Evolutionary conservation across 2,113 vertebrate genomes (phyloP).

Genomic region (Coptodon bakossiorum): DNA sequence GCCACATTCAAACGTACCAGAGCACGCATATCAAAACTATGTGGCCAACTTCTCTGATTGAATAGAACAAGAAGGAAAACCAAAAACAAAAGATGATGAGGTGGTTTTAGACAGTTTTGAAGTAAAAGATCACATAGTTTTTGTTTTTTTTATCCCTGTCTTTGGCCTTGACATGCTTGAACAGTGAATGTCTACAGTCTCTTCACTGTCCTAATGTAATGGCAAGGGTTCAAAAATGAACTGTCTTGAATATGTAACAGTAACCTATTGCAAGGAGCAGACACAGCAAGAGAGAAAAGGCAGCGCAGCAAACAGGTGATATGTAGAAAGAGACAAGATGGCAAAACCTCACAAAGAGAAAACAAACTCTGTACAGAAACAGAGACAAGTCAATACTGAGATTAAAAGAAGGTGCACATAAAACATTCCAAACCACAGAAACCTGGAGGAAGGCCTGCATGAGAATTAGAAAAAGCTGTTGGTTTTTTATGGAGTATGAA

Average conservation of each 20-base stretch:
- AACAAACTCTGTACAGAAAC: background rate
- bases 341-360: background rate
- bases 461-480: constrained; percentile 16
- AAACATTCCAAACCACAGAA: background rate
- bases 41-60: background rate
- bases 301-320: background rate
- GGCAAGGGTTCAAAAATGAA: background rate
- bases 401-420: background rate
- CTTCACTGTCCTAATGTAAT: background rate
- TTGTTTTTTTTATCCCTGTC: background rate
- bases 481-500: background rate
- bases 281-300: background rate
- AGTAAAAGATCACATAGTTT: background rate
- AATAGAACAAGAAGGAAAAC: background rate
- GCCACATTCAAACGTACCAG: background rate
- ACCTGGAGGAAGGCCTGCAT: background rate
- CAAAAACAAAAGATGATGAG: background rate
- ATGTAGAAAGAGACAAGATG: background rate
- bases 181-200: background rate
- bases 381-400: background rate
- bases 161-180: constrained; percentile 51
- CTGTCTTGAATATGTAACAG: background rate
- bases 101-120: background rate
- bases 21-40: background rate
- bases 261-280: background rate